phyloP scores from a whole-genome alignment of 2,888 invertebrate species.

The Philopedon plagiatum region DNA sequence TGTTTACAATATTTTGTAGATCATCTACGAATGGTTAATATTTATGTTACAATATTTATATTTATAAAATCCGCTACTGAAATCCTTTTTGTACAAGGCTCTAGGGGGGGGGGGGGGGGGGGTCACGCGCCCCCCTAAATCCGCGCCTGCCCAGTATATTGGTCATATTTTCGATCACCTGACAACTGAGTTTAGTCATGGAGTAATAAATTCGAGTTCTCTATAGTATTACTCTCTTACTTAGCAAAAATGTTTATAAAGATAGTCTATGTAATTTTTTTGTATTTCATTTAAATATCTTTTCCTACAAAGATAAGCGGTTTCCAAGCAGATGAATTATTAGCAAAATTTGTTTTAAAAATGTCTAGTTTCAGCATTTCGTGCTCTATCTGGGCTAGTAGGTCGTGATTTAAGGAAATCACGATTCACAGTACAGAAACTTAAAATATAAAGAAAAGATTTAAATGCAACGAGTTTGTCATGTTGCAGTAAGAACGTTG shows the following conservation, averaged over 20 bases:
- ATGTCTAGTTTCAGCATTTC: background rate
- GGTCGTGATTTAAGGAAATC: conserved; percentile 7
- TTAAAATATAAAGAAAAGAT: conserved; percentile 7
- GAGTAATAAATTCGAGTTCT: too few species aligned
- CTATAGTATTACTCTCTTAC: too few species aligned
- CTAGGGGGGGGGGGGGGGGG: too few species aligned
- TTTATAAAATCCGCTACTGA: too few species aligned
- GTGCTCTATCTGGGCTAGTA: conserved; percentile 2
- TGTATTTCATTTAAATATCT: background rate
- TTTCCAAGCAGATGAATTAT: background rate
- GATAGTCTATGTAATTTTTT: background rate
- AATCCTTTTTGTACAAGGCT: too few species aligned
- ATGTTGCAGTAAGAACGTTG: background rate
- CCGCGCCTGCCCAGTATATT: too few species aligned
- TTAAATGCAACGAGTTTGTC: conserved; percentile 11
- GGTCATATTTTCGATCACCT: too few species aligned
- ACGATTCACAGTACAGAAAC: conserved; percentile 6
- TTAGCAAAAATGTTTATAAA: background rate
- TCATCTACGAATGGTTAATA: too few species aligned
- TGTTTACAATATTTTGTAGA: too few species aligned
- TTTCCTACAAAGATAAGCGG: background rate
- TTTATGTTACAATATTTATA: too few species aligned
- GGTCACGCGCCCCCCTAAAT: too few species aligned
- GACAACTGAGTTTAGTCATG: too few species aligned
- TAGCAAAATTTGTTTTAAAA: conserved; percentile 10